Evolutionary conservation across 2,888 invertebrate species (phyloP), one percentile per base, ranked within the genome.

Genomic region (Coleophora flavipennella): DNA sequence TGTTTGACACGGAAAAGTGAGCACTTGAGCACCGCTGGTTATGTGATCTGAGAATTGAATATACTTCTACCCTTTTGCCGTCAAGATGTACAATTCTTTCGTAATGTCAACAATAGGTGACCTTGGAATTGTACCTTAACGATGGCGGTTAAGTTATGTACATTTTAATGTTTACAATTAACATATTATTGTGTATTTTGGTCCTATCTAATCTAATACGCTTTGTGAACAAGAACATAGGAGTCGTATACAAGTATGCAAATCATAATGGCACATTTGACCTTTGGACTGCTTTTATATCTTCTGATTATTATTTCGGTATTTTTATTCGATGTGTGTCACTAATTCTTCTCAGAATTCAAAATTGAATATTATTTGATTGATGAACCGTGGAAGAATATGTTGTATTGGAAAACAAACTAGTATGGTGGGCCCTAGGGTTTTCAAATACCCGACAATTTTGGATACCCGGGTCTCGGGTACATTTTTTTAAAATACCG

Each of bases 1-100:
- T 56, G 53, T 55, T 59, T 51, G 51, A 48, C 46, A 60, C 51
- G 56, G 53, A 60, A 60, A 57, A 57, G 55, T 57, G 53, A 55
- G 57, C 25, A 32, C 41, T 12, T 31, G 8, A 4, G 13, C 13
- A 31, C 8, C 31, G 11, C 11, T 12, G 31, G 31, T 13, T 12
- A 12, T 31, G n/a, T 29, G 10, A 4, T 29, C 10, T 29, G 31
- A 12, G 4, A 11, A 8, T 31, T 11, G 31, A 8, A n/a, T 31
- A n/a, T 29, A 3, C 29, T n/a, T 29, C 29, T 34, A 3, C 9
- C 9, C 12, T 8, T 34, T 13, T 13, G 8, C n/a, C 3, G 11
- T 9, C 8, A 32, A 13, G 12, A 12, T 13, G 13, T 13, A 13
- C n/a, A n/a, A n/a, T n/a, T 10, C 25, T 34, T 34, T 26, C 26